Evolutionary conservation across 2,888 invertebrate species (phyloP), one percentile per base, ranked within the genome.

Genomic region (Ametastegia equiseti): DNA sequence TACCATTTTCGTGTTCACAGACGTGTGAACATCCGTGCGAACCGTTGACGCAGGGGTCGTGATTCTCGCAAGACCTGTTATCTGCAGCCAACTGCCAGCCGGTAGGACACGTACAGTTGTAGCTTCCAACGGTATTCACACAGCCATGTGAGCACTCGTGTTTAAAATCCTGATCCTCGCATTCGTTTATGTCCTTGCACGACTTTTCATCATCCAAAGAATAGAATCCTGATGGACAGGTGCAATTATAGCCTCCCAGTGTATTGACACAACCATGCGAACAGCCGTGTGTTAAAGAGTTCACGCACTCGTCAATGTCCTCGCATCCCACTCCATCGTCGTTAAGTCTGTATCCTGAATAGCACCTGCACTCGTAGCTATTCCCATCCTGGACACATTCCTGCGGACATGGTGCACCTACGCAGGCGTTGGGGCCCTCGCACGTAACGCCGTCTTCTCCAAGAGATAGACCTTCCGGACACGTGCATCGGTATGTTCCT

Each of bases 401-500:
- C 39, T 85, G 84, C 4, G 83, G 73, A 67, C 80, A 80, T 19
- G 81, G 75, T 0, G 87, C 50, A 19, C 84, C 83, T 1, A 13
- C 39, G 39, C 90, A 90, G 3, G 83, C 81, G 75, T 88, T 84
- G 0, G 9, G n/a, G 11, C 67, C 71, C 9, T 63, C n/a, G 47
- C 90, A 90, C 15, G 85, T 86, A 1, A 85, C 67, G 15, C 85
- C 83, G 42, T 94, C 93, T 0, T 89, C 88, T 3, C 88, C 88
- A 30, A 94, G 85, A 67, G 90, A 91, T 87, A 93, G 94, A 0
- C 93, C 94, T 19, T 89, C 83, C 1, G 92, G 90, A 87, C 95
- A 95, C 83, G 91, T 90, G 87, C 96, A 96, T 33, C 91, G 89
- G 87, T 93, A 95, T 4, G 94, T 93, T 27, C 95, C 95, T 36